phyloP scores from a whole-genome alignment of 2,888 invertebrate genomes.

The Dryomyza anilis region DNA sequence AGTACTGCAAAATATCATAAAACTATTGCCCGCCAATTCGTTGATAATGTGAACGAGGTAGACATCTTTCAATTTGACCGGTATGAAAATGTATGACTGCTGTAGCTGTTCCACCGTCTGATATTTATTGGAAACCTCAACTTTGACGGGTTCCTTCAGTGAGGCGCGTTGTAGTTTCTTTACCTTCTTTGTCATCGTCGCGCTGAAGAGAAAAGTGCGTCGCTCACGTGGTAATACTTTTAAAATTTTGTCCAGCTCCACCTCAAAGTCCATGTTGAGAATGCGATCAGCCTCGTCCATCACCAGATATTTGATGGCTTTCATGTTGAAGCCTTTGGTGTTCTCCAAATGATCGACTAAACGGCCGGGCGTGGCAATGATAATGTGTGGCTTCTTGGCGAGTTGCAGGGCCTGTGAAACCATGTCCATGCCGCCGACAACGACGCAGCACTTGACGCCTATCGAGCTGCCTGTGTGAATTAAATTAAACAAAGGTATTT shows the following conservation, averaged over 20 bases:
- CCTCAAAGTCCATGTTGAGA: constrained; percentile 98
- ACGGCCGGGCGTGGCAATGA: constrained; percentile 96
- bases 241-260: constrained; percentile 95
- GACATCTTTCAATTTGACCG: constrained; percentile 95
- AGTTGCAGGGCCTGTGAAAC: constrained; percentile 88
- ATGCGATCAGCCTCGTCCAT: constrained; percentile 99
- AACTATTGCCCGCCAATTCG: constrained; percentile 92
- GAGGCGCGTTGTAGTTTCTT: constrained; percentile 96
- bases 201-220: constrained; percentile 92
- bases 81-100: constrained; percentile 94
- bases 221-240: constrained; percentile 87
- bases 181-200: constrained; percentile 98
- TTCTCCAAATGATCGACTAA: constrained; percentile 96
- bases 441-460: constrained; percentile 93
- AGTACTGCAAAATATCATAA: constrained; percentile 96
- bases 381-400: constrained; percentile 95
- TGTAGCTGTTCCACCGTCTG: constrained; percentile 96
- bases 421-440: constrained; percentile 99
- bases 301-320: constrained; percentile 86
- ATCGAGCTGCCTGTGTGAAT: constrained; percentile 85
- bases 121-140: constrained; percentile 95
- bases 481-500: neutral
- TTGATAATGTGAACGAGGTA: constrained; percentile 94
- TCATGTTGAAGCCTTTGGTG: constrained; percentile 94
- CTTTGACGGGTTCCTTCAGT: constrained; percentile 89